These are phyloP conservation scores for Caenorhabditis latens DNA, from an alignment of 1,140 invertebrate species.

Conservation along the genomic window DNA sequence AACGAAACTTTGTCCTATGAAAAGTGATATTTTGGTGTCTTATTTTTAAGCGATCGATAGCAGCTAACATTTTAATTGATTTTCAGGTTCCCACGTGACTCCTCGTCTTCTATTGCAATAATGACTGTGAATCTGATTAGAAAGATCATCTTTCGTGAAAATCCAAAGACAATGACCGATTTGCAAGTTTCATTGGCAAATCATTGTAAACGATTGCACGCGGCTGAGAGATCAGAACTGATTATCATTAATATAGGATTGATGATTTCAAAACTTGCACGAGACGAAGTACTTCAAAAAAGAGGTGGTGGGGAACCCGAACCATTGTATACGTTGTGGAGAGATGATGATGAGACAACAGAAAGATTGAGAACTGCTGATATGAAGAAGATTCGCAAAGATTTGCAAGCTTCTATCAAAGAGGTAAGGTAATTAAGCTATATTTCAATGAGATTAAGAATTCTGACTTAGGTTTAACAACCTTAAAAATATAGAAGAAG, in stretches of 20 bases:
- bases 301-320: constrained; percentile 11
- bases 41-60: too few species aligned
- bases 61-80: too few species aligned
- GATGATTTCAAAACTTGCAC: constrained; percentile 34
- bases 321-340: constrained; percentile 36
- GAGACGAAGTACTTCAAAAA: constrained; percentile 43
- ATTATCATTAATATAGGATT: constrained; percentile 33
- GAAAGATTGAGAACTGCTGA: constrained; percentile 14
- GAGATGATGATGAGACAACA: constrained; percentile 35
- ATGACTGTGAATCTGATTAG: neutral
- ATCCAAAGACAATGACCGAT: constrained; percentile 36
- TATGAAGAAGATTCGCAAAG: constrained; percentile 47
- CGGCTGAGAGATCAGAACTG: constrained; percentile 11
- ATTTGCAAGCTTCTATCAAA: constrained; percentile 39
- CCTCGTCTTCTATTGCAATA: constrained; percentile 6
- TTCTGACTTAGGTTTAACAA: neutral
- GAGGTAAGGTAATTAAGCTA: neutral
- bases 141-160: constrained; percentile 34
- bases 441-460: neutral
- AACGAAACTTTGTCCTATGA: too few species aligned
- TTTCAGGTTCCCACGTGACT: constrained; percentile 21
- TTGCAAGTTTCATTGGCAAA: constrained; percentile 4
- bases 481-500: neutral
- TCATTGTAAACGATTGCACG: constrained; percentile 28
- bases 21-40: too few species aligned